Percentiles rank a stretch among this genome's conserved stretches.
Conservation (phyloP, 2,888 invertebrate species). For the Keiferia lycopersicella region DNA sequence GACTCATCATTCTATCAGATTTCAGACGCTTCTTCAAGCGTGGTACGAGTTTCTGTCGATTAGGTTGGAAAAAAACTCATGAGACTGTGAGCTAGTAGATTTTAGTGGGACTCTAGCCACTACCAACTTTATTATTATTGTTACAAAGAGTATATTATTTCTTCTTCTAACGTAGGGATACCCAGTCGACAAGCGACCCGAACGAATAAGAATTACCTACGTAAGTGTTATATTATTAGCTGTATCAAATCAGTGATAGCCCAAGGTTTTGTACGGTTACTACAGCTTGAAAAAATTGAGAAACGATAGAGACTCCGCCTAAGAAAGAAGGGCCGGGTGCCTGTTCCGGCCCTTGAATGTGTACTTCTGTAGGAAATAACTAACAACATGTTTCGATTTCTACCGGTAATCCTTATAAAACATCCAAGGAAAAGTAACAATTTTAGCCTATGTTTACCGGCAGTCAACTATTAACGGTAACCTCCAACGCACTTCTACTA, state of each 20-base stretch:
- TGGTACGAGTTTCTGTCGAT: not conserved
- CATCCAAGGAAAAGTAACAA: constrained; percentile 31
- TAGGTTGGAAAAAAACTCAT: no score
- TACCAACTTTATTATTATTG: no score
- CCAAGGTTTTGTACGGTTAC: not conserved
- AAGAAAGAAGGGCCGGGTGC: constrained; percentile 16
- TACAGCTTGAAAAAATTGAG: not conserved
- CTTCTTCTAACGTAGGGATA: no score
- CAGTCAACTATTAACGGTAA: constrained; percentile 37
- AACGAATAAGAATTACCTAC: no score
- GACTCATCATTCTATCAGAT: constrained; percentile 1
- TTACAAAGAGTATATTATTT: no score
- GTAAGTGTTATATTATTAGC: no score
- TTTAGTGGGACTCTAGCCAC: no score
- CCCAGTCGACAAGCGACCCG: no score
- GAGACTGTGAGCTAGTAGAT: no score
- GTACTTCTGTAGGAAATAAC: constrained; percentile 5
- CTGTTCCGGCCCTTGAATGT: constrained; percentile 26
- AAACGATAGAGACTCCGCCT: constrained; percentile 9
- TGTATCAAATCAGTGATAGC: no score
- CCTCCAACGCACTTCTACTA: constrained; percentile 14
- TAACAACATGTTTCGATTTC: constrained; percentile 49
- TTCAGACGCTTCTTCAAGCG: not conserved
- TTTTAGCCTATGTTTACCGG: constrained; percentile 33
- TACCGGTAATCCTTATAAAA: constrained; percentile 61